Conservation (phyloP, 2,113 vertebrate species). For the Tachycineta bicolor region DNA sequence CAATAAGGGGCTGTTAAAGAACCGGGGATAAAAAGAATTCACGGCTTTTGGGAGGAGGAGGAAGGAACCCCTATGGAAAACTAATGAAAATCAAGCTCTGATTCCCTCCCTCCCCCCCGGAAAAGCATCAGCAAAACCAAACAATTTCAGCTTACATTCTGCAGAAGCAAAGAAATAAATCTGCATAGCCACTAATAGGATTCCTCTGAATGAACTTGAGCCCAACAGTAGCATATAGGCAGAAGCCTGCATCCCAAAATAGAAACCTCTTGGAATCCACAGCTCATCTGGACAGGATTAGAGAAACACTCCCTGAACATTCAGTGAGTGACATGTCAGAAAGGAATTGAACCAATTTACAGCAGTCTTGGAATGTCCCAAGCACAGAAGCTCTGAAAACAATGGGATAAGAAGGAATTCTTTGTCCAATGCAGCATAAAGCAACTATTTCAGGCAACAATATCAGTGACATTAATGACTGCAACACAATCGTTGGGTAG, state of each 20-base stretch:
- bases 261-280: slow-evolving; percentile 67
- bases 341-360: slow-evolving; percentile 59
- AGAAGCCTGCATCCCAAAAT: slow-evolving; percentile 37
- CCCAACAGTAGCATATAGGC: slow-evolving; percentile 66
- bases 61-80: neutral
- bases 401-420: slow-evolving; percentile 47
- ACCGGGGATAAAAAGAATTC: neutral
- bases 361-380: slow-evolving; percentile 21
- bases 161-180: slow-evolving; percentile 40
- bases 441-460: neutral
- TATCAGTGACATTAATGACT: neutral
- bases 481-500: neutral
- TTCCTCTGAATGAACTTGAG: slow-evolving; percentile 53
- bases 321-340: slow-evolving; percentile 48
- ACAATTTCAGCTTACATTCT: neutral
- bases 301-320: slow-evolving; percentile 8
- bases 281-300: slow-evolving; percentile 73
- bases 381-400: slow-evolving; percentile 34
- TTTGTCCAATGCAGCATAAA: slow-evolving; percentile 1
- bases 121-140: slow-evolving; percentile 17
- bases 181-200: slow-evolving; percentile 4
- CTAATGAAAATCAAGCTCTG: neutral
- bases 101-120: neutral
- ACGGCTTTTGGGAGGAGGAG: neutral
- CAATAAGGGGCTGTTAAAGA: neutral